phyloP scores from a whole-genome alignment of 2,888 invertebrate genomes.

The Bedellia somnulentella region DNA sequence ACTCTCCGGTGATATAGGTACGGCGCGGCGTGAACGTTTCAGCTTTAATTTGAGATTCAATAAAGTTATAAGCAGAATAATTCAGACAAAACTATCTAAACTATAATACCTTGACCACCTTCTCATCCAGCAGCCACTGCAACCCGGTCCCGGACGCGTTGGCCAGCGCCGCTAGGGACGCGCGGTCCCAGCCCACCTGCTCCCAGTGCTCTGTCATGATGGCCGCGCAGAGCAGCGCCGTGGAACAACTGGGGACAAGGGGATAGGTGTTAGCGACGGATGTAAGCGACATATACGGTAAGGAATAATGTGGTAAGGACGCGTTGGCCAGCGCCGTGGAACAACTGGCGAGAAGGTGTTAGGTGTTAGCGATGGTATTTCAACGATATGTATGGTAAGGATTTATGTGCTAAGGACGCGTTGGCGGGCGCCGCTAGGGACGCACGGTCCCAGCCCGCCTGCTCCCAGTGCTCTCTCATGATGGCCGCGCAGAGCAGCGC shows the following conservation, averaged over 20 bases:
- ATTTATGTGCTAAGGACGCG: too few relatives aligned
- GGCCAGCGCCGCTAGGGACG: constrained; percentile 58
- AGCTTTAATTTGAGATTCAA: too few relatives aligned
- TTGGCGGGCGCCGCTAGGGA: constrained; percentile 62
- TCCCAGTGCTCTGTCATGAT: constrained; percentile 93
- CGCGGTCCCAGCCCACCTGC: constrained; percentile 77
- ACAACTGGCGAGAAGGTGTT: constrained; percentile 57
- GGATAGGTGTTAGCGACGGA: too few relatives aligned
- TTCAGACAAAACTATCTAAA: too few relatives aligned
- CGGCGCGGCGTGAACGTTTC: too few relatives aligned
- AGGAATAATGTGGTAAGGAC: too few relatives aligned
- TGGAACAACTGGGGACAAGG: constrained; percentile 65
- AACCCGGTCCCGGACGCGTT: constrained; percentile 64
- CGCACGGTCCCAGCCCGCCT: constrained; percentile 76
- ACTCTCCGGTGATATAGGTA: too few relatives aligned
- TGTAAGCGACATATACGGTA: too few relatives aligned
- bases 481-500: constrained; percentile 82
- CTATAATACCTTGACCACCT: constrained; percentile 71
- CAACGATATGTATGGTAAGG: too few relatives aligned
- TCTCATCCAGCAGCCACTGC: constrained; percentile 77
- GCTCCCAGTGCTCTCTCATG: constrained; percentile 91
- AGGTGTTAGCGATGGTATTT: too few relatives aligned
- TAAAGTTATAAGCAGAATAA: too few relatives aligned
- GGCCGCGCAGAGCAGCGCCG: constrained; percentile 79
- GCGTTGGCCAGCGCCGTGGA: constrained; percentile 72